Evolutionary conservation across 2,888 invertebrate species (phyloP).

Genomic region (Macrosiphum euphorbiae): DNA sequence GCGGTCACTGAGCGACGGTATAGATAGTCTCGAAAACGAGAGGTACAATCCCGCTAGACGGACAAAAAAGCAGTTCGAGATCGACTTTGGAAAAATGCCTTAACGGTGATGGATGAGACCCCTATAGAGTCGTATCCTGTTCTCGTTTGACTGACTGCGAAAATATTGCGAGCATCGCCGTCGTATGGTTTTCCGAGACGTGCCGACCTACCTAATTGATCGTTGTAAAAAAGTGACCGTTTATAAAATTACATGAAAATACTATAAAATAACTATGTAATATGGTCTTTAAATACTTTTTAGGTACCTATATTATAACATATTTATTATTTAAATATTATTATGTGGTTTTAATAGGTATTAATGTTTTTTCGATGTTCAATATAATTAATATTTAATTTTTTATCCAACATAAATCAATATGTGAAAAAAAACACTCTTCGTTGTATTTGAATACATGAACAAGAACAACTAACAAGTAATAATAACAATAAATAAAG

Average conservation of each 20-base stretch:
- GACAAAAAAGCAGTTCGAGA: background rate
- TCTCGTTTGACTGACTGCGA: background rate
- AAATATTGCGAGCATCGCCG: background rate
- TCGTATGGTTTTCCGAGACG: background rate
- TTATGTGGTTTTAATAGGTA: too few species aligned
- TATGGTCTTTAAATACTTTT: background rate
- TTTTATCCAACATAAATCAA: too few species aligned
- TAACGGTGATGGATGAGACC: conserved; percentile 28
- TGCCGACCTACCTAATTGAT: background rate
- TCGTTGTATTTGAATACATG: background rate
- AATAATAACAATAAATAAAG: background rate
- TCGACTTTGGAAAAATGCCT: background rate
- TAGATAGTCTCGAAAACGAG: background rate
- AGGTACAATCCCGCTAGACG: background rate
- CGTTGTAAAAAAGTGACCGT: background rate
- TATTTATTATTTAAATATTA: background rate
- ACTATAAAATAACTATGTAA: background rate
- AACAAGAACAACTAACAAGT: background rate
- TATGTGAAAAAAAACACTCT: too few species aligned
- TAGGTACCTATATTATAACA: background rate
- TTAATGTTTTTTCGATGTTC: too few species aligned
- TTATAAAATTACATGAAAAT: background rate
- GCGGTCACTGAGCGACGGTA: background rate
- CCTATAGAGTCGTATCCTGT: conserved; percentile 28
- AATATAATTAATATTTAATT: too few species aligned